Base-by-base conservation (phyloP, 2,888 invertebrate species). In the Tetramorium bicarinatum region DNA sequence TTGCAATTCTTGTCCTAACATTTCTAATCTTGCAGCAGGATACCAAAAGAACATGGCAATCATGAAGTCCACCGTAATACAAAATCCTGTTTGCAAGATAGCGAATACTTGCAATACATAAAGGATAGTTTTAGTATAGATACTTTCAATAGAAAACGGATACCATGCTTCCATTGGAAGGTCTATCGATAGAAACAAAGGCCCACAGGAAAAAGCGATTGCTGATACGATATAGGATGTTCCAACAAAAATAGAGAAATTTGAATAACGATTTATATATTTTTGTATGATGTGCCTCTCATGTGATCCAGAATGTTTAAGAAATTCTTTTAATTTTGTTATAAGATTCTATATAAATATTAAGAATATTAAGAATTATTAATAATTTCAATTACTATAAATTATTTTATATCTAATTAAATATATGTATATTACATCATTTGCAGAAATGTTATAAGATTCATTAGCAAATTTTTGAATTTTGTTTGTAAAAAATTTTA, bases 91-190 rank as follows among this genome's bases (percentile, higher is more conserved):
- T 85, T 93, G 92, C 15, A 89, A 85, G 41, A 92, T 90, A 2
- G 89, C 89, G 4, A 93, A 9, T 4, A 87, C 81, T 79, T 93
- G 93, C 0, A 82, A 69, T 18, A 84, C 25, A 79, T 93, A 93
- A 7, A 93, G 62, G 9, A 86, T 67, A 56, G 67, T 71, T 49
- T 83, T 80, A 15, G 76, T 67, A 13, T 71, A 47, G 1, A 71
- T 49, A 18, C 69, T 13, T 25, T 93, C 87, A 6, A 86, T 75
- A 0, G 91, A 69, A 89, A 93, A 93, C 25, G 93, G 93, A 88
- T 93, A 93, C 92, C 91, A 92, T 6, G 90, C 87, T 49, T 92
- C 91, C 6, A 89, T 91, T 9, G 93, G 93, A 25, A 93, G 82
- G 9, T 80, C 38, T 49, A 88, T 88, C 3, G 85, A 44, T 15